These are phyloP conservation scores for Ondatra zibethicus DNA, from an alignment of 2,113 vertebrate genomes.

Conservation along the genomic window DNA sequence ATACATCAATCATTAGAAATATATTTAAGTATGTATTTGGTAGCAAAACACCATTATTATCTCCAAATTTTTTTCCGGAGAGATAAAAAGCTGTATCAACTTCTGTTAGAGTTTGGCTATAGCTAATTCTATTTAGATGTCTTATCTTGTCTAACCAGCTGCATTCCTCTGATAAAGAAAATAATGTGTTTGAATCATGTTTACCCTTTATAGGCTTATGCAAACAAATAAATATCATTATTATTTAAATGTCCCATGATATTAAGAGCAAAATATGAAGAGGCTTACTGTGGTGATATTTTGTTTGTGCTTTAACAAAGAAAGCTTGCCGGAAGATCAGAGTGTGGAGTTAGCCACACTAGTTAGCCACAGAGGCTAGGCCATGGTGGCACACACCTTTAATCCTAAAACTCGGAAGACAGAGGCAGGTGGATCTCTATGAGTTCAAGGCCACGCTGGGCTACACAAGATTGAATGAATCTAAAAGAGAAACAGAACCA, in stretches of 20 bases:
- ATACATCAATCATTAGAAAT: background rate
- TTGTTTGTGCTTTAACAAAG: no score
- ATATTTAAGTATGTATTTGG: background rate
- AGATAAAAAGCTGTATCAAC: background rate
- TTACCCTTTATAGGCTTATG: conserved; percentile 22
- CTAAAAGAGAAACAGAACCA: no score
- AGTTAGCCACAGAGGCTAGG: no score
- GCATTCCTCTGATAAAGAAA: conserved; percentile 43
- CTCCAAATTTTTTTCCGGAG: background rate
- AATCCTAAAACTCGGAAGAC: no score
- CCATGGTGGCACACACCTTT: no score
- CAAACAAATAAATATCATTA: background rate
- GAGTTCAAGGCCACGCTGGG: no score
- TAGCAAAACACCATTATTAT: background rate
- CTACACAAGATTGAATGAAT: no score
- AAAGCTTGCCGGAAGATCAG: no score
- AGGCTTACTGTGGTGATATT: background rate
- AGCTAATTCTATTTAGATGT: background rate
- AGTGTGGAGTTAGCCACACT: no score
- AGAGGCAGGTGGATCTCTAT: no score
- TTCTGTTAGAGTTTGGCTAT: background rate
- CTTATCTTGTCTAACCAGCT: conserved; percentile 40
- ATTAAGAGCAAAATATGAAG: conserved; percentile 21
- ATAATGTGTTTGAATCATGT: conserved; percentile 15
- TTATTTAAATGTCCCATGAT: background rate